Conservation (phyloP, 2,888 invertebrate species). For the Drosophila differens region DNA sequence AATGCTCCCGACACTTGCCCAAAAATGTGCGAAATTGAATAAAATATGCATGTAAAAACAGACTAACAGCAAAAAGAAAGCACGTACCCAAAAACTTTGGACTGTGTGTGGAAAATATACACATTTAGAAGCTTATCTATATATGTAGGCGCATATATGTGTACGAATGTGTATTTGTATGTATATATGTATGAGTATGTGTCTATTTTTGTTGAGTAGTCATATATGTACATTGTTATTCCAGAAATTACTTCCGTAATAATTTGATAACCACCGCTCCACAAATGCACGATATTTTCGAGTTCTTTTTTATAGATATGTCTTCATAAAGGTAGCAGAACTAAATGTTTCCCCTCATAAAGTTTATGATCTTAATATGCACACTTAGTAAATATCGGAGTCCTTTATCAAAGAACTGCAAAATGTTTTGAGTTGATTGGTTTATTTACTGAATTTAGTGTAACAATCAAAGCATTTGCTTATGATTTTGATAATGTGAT, state of each 20-base stretch:
- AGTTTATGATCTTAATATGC: not conserved
- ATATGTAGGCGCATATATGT: not conserved
- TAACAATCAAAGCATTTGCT: not conserved
- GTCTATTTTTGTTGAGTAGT: not conserved
- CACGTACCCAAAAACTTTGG: constrained; percentile 60
- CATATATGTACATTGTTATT: constrained; percentile 3
- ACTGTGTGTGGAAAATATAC: constrained; percentile 17
- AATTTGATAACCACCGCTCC: not conserved
- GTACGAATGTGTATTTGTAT: not conserved
- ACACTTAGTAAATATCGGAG: not conserved
- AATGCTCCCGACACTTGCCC: constrained; percentile 73
- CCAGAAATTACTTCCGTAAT: constrained; percentile 9
- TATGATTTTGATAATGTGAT: not conserved
- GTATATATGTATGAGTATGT: not conserved
- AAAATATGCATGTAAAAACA: constrained; percentile 75
- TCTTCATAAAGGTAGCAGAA: not conserved
- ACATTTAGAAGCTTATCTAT: constrained; percentile 17
- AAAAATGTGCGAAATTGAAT: constrained; percentile 79
- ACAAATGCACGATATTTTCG: not conserved
- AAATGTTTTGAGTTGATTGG: not conserved
- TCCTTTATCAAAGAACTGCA: not conserved
- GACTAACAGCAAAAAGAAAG: constrained; percentile 29
- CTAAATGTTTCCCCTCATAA: not conserved
- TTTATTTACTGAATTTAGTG: not conserved
- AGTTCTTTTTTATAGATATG: not conserved